These are phyloP conservation scores for Stictonetta naevosa DNA, from an alignment of 2,113 vertebrate species.

Conservation along the genomic window DNA sequence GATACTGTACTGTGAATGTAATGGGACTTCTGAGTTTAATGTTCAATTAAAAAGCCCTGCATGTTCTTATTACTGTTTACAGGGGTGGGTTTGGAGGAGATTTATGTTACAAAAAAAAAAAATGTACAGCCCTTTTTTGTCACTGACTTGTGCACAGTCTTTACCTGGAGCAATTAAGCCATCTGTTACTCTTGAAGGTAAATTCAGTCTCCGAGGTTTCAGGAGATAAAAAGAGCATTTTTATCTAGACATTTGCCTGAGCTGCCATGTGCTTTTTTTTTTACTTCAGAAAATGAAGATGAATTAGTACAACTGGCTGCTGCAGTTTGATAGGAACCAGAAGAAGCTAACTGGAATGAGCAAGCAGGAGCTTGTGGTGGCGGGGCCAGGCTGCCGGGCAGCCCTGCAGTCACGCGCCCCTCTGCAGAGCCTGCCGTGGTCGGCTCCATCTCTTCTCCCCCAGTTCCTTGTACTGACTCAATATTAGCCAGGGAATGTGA, in stretches of 20 bases:
- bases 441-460: not conserved
- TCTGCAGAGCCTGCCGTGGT: not conserved
- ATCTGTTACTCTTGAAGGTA: slow-evolving; percentile 44
- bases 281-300: slow-evolving; percentile 58
- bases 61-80: slow-evolving; percentile 62
- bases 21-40: slow-evolving; percentile 46
- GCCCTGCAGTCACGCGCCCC: not conserved
- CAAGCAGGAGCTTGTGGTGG: not conserved
- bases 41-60: slow-evolving; percentile 49
- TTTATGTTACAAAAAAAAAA: slow-evolving; percentile 49
- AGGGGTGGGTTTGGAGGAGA: slow-evolving; percentile 35
- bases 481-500: not conserved
- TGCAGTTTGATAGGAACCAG: slow-evolving; percentile 15
- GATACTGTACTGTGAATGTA: slow-evolving; percentile 34
- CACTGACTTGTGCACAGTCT: slow-evolving; percentile 1
- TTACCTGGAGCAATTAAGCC: slow-evolving; percentile 14
- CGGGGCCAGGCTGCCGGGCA: no score
- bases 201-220: slow-evolving; percentile 16
- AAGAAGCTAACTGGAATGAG: slow-evolving; percentile 32
- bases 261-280: not conserved
- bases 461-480: not conserved
- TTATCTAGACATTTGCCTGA: slow-evolving; percentile 26
- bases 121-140: not conserved
- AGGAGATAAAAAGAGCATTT: slow-evolving; percentile 30
- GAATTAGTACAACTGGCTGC: slow-evolving; percentile 42